Percentiles rank a stretch among this genome's conserved stretches.
phyloP scores from a whole-genome alignment of 2,113 vertebrate genomes.

The Actinemys pallida region DNA sequence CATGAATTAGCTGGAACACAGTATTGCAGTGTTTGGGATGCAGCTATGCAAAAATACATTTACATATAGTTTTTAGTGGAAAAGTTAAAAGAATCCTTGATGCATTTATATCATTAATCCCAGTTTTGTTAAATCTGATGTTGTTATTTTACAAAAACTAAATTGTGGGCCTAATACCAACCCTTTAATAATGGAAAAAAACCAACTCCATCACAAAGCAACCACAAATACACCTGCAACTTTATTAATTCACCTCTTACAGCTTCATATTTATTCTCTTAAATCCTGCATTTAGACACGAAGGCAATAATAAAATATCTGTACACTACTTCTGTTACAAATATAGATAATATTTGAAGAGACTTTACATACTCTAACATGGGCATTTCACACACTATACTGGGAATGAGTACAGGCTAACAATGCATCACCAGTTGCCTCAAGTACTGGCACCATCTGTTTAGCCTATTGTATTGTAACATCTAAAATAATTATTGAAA shows the following conservation, averaged over 20 bases:
- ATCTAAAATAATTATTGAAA: conserved; percentile 58
- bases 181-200: background rate
- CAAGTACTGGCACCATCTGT: conserved; percentile 61
- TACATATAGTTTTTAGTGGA: background rate
- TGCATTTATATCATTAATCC: background rate
- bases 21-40: background rate
- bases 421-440: conserved; percentile 68
- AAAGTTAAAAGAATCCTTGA: background rate
- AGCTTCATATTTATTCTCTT: conserved; percentile 75
- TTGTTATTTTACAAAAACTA: background rate
- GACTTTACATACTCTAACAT: conserved; percentile 71
- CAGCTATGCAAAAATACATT: background rate
- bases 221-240: conserved; percentile 24
- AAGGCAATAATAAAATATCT: conserved; percentile 77
- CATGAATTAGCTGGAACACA: background rate
- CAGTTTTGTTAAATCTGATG: background rate
- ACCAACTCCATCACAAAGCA: background rate
- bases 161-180: background rate
- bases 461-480: conserved; percentile 64
- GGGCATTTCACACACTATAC: conserved; percentile 72
- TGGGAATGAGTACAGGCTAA: conserved; percentile 67
- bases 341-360: conserved; percentile 80
- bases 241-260: conserved; percentile 52
- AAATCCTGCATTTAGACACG: conserved; percentile 64
- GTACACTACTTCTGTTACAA: conserved; percentile 80